phyloP scores from a whole-genome alignment of 2,888 invertebrate genomes.

The Ornithoptera priamus region DNA sequence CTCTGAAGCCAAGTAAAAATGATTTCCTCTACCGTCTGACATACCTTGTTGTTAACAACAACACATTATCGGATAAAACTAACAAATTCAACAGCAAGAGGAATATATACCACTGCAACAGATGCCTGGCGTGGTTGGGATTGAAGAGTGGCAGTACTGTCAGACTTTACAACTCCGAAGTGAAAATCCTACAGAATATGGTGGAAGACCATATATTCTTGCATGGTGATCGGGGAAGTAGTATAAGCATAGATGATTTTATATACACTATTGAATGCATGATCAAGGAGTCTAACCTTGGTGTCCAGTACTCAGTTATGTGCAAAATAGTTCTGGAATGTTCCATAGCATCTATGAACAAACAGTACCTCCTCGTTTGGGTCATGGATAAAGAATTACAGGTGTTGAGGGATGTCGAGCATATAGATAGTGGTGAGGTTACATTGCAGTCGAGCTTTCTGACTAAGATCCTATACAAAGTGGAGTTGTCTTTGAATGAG shows the following conservation, averaged over 20 bases:
- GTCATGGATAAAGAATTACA: slow-evolving; percentile 81
- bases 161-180: slow-evolving; percentile 81
- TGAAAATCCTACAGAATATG: slow-evolving; percentile 59
- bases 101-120: slow-evolving; percentile 76
- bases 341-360: slow-evolving; percentile 58
- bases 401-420: slow-evolving; percentile 59
- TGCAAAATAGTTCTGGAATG: slow-evolving; percentile 79
- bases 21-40: slow-evolving; percentile 81
- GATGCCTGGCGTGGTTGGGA: slow-evolving; percentile 81
- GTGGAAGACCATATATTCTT: slow-evolving; percentile 49
- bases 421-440: slow-evolving; percentile 51
- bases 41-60: slow-evolving; percentile 74
- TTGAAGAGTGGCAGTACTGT: slow-evolving; percentile 61
- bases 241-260: slow-evolving; percentile 71
- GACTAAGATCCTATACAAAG: slow-evolving; percentile 80
- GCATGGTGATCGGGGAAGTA: slow-evolving; percentile 45
- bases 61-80: slow-evolving; percentile 60
- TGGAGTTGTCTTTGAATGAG: slow-evolving; percentile 63
- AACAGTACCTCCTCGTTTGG: slow-evolving; percentile 80
- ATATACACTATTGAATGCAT: slow-evolving; percentile 74
- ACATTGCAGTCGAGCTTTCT: slow-evolving; percentile 68
- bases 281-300: slow-evolving; percentile 71
- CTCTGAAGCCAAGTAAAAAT: slow-evolving; percentile 67
- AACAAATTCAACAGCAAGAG: slow-evolving; percentile 69
- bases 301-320: slow-evolving; percentile 72